phyloP scores from a whole-genome alignment of 1,140 invertebrate genomes.

The Heliconius nattereri region DNA sequence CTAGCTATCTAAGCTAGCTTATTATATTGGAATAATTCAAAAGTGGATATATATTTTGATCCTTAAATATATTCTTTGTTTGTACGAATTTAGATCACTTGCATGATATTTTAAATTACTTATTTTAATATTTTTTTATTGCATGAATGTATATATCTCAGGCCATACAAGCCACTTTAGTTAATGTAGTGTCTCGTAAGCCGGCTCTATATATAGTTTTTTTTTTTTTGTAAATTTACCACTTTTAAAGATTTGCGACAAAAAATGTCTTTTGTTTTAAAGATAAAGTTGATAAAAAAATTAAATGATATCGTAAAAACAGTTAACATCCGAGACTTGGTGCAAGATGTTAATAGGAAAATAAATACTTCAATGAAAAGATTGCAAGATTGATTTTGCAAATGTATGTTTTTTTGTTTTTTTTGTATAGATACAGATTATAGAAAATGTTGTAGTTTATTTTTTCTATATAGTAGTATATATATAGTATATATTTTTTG shows the following conservation, averaged over 20 bases:
- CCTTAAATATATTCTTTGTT: neutral
- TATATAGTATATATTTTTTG: too few relatives aligned
- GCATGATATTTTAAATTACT: neutral
- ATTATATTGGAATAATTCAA: slow-evolving; percentile 10
- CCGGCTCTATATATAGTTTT: too few relatives aligned
- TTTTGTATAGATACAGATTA: neutral
- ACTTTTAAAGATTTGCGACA: too few relatives aligned
- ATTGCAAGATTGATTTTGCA: slow-evolving; percentile 46
- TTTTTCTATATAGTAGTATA: too few relatives aligned
- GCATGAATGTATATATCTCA: neutral
- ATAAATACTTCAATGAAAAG: slow-evolving; percentile 60
- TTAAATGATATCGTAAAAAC: slow-evolving; percentile 26
- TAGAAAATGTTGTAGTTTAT: neutral
- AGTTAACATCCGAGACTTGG: slow-evolving; percentile 57
- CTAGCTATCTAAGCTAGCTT: neutral
- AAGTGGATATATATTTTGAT: slow-evolving; percentile 17
- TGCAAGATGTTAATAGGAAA: slow-evolving; percentile 60
- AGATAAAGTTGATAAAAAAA: neutral
- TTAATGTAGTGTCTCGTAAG: too few relatives aligned
- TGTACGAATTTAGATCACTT: neutral
- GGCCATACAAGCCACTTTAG: too few relatives aligned
- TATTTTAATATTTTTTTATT: neutral
- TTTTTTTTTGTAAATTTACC: too few relatives aligned
- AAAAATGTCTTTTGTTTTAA: neutral
- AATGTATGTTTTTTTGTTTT: slow-evolving; percentile 51